Base-by-base conservation (phyloP, 2,113 vertebrate genomes). In the Narcine bancroftii region DNA sequence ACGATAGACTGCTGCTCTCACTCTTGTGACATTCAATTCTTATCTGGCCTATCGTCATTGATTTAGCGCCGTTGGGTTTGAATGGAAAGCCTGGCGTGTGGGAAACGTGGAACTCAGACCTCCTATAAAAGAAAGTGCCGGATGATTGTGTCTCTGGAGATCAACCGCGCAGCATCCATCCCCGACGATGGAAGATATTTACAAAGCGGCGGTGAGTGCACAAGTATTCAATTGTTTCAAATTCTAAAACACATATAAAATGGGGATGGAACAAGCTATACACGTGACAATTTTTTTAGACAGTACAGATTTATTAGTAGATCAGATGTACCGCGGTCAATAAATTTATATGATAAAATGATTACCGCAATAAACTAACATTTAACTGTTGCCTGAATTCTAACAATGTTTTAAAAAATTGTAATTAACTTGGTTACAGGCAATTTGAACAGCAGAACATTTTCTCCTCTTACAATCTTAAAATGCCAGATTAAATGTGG, bases 201-300 rank as follows among this genome's bases (percentile, higher is more conserved):
- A 97, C 83, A 97, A 97, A 93, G 97, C 97, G 92, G 97, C 97
- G 94, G 97, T 97, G 93, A 96, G 96, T 96, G 17, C 33, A 36
- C 33, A 60, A n/a, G 13, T 65, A 42, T 66, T 69, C 65, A 69
- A 26, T 71, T 91, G 0, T 13, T 69, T 56, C 10, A 29, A n/a
- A 39, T 69, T 91, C 39, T 91, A 65, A 47, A 91, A 15, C 63
- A 71, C 7, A 65, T n/a, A n/a, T n/a, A n/a, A n/a, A n/a, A n/a
- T n/a, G n/a, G n/a, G n/a, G n/a, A n/a, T 60, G 45, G 76, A 13
- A 53, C 56, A 56, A 60, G 3, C 17, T 33, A 33, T 13, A 13
- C 77, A 85, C 36, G 81, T 60, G 29, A 11, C 45, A 10, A 29
- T 2, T 3, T 60, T n/a, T n/a, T 85, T 6, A 39, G 53, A 13